Percentiles rank a stretch among this genome's conserved stretches.
Evolutionary conservation across 64 coral and sea anemone genomes (phyloP).

Genomic region (Pachyseris speciosa): DNA sequence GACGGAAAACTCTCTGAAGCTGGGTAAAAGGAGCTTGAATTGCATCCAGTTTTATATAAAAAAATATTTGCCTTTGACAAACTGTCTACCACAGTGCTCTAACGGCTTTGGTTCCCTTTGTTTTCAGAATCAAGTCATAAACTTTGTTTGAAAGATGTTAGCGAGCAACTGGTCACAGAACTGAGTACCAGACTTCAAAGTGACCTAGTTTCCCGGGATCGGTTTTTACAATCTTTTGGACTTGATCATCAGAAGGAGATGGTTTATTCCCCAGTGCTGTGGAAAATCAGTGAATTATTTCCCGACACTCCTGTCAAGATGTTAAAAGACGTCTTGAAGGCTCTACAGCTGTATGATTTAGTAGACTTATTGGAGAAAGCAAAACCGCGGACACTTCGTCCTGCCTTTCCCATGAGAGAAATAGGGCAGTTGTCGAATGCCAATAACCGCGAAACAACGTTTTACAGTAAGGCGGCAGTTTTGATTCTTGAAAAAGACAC

Average conservation of each 20-base stretch:
- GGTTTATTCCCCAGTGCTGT: too few relatives aligned
- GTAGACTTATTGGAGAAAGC: slow-evolving; percentile 1
- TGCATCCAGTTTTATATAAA: too few relatives aligned
- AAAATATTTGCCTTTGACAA: too few relatives aligned
- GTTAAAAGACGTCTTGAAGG: slow-evolving; percentile 9
- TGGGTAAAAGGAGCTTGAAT: too few relatives aligned
- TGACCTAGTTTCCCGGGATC: neutral
- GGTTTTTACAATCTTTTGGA: neutral
- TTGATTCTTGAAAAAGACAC: neutral
- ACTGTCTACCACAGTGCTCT: too few relatives aligned
- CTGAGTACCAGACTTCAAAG: neutral
- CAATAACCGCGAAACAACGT: neutral
- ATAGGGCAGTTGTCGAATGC: neutral
- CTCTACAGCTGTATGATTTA: neutral
- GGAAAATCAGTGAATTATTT: neutral
- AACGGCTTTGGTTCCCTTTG: too few relatives aligned
- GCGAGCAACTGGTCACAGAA: neutral
- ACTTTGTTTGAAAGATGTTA: slow-evolving; percentile 18
- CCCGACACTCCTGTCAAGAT: neutral
- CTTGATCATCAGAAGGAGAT: neutral
- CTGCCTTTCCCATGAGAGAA: neutral
- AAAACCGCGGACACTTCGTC: slow-evolving; percentile 3
- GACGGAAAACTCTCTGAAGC: too few relatives aligned
- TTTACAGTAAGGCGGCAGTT: neutral
- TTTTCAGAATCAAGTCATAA: neutral